A percentile compares a stretch with the other conserved stretches of the same genome.
These are phyloP conservation scores for Sebastes jordani DNA, from an alignment of 2,797 vertebrate genomes.

Conservation along the genomic window DNA sequence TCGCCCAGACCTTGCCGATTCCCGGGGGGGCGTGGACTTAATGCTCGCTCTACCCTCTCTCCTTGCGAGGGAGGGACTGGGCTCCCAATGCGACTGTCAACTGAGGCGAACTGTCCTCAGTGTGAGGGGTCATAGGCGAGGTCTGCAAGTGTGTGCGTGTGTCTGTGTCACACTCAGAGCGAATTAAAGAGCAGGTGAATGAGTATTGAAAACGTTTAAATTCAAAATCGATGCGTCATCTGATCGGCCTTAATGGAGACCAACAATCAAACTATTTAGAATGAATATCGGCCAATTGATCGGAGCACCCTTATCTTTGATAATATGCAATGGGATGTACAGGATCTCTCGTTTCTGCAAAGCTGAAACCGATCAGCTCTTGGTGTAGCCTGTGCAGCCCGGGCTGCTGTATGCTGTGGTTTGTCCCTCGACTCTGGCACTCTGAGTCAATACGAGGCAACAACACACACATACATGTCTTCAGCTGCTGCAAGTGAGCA, in stretches of 20 bases:
- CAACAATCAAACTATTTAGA: not conserved
- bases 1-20: no score
- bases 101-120: not conserved
- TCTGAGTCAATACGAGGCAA: conserved; percentile 25
- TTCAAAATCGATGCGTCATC: not conserved
- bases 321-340: conserved; percentile 16
- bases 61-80: not conserved
- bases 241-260: no score
- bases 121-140: not conserved
- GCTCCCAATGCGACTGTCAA: not conserved
- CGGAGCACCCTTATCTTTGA: not conserved
- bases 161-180: not conserved
- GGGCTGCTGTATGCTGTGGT: conserved; percentile 26
- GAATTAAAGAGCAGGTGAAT: not conserved
- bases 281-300: not conserved
- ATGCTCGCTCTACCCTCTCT: not conserved
- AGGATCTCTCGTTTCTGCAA: conserved; percentile 34
- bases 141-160: not conserved
- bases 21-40: no score
- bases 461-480: conserved; percentile 19
- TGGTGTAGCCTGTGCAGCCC: not conserved
- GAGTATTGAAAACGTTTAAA: not conserved
- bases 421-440: conserved; percentile 32
- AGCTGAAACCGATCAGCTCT: conserved; percentile 25
- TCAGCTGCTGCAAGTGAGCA: conserved; percentile 43